Evolutionary conservation across 2,113 vertebrate genomes (phyloP).

Genomic region (Cyprinodon tularosa): DNA sequence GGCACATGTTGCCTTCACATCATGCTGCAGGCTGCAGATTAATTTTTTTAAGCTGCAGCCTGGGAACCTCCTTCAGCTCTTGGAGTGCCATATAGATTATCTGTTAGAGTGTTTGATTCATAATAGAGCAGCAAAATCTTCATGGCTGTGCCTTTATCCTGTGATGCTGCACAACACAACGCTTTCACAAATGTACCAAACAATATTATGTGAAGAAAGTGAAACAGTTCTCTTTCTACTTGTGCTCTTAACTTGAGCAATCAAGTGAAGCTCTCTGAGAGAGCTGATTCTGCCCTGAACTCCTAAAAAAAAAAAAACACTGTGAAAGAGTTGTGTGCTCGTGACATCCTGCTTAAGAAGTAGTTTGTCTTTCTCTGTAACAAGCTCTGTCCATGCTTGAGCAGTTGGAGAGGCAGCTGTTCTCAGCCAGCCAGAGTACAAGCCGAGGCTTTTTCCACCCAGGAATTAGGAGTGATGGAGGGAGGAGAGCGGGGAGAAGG

Average conservation of each 20-base stretch:
- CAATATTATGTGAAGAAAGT: neutral
- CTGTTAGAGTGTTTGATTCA: constrained; percentile 12
- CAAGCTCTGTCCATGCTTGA: constrained; percentile 55
- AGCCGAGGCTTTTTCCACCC: constrained; percentile 32
- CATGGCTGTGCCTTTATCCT: constrained; percentile 25
- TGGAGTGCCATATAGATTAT: neutral
- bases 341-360: constrained; percentile 24
- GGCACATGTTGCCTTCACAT: too few species aligned
- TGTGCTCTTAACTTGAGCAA: constrained; percentile 13
- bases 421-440: constrained; percentile 34
- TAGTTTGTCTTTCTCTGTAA: constrained; percentile 48
- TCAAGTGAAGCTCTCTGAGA: constrained; percentile 38
- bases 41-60: neutral
- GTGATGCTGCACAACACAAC: constrained; percentile 10
- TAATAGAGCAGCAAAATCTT: constrained; percentile 9
- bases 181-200: constrained; percentile 8
- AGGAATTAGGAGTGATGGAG: constrained; percentile 54
- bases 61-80: neutral
- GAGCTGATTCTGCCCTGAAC: constrained; percentile 18
- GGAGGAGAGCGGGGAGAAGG: constrained; percentile 5
- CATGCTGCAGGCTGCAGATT: neutral
- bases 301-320: constrained; percentile 11
- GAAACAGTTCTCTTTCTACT: constrained; percentile 7
- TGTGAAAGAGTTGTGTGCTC: constrained; percentile 22
- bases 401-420: constrained; percentile 53